Base-by-base conservation (phyloP, 2,797 vertebrate species). In the Botia kubotai region DNA sequence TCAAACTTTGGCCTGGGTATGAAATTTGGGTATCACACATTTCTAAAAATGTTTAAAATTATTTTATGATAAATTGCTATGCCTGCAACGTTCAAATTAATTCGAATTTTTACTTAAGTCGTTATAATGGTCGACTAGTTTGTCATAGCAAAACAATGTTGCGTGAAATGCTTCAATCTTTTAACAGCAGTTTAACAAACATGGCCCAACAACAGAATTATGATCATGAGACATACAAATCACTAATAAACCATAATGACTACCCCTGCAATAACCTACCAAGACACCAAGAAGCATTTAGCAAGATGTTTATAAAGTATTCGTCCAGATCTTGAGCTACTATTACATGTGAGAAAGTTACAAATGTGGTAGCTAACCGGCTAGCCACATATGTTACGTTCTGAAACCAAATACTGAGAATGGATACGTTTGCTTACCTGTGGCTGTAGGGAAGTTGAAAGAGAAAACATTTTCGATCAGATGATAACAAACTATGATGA, bases 391-490 rank as follows among this genome's bases (percentile, higher is more conserved):
- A 39, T 19, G 33, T 39, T 50, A 17, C n/a, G 12, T 71, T 29
- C 69, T 21, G 33, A 69, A 60, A 48, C 16, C 4, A 36, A 19
- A 11, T 7, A 19, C 39, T 0, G 2, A 33, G 12, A 36, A 48
- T 10, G 17, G 11, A 29, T 8, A 3, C 1, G 10, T 53, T 43
- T 26, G 36, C 4, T 88, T 90, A 99, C 97, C 97, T 99, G 97
- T 2, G 97, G 96, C 86, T 99, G 97, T 69, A 97, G 94, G 1
- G 93, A 93, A 86, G 90, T 94, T 2, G 95, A 94, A 80, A 98
- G 85, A 12, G 96, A 97, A 88, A 98, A 97, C 97, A 98, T 98
- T 17, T 83, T 75, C 21, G 65, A 62, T 53, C 19, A 39, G 67
- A 3, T 26, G n/a, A 21, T 16, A 36, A 8, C 1, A 23, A 57